These are phyloP conservation scores for Cyprinodon diabolis DNA, from an alignment of 2,797 vertebrate species.

Conservation along the genomic window DNA sequence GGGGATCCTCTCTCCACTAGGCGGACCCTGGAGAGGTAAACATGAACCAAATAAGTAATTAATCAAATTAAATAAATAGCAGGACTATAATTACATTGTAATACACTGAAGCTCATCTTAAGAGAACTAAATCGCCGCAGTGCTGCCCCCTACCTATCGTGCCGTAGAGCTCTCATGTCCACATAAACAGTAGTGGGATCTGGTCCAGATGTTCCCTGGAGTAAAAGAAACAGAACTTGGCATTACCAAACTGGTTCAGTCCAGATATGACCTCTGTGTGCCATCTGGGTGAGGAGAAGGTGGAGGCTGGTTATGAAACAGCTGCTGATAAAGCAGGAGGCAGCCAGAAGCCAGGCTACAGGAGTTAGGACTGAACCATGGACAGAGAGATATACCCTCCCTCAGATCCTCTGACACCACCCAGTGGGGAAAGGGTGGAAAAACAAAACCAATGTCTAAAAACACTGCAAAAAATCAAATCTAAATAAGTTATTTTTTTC, in stretches of 20 bases:
- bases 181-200: constrained; percentile 96
- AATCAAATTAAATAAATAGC: not conserved
- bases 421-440: not conserved
- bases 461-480: too few species aligned
- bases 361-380: constrained; percentile 50
- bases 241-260: not conserved
- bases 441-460: not conserved
- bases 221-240: constrained; percentile 26
- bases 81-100: not conserved
- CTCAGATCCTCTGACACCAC: constrained; percentile 9
- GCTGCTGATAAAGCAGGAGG: constrained; percentile 56
- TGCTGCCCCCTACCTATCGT: constrained; percentile 84
- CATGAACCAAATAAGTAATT: constrained; percentile 3
- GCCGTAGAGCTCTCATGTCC: constrained; percentile 94
- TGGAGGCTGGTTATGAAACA: constrained; percentile 56
- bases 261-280: constrained; percentile 7
- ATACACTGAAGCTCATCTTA: not conserved
- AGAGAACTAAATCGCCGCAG: not conserved
- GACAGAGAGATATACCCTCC: constrained; percentile 21
- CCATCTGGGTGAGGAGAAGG: constrained; percentile 42
- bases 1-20: constrained; percentile 96
- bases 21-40: constrained; percentile 83
- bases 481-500: too few species aligned
- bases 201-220: constrained; percentile 92
- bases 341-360: constrained; percentile 67